Evolutionary conservation across 1,140 invertebrate species (phyloP).

Genomic region (Linepithema humile): DNA sequence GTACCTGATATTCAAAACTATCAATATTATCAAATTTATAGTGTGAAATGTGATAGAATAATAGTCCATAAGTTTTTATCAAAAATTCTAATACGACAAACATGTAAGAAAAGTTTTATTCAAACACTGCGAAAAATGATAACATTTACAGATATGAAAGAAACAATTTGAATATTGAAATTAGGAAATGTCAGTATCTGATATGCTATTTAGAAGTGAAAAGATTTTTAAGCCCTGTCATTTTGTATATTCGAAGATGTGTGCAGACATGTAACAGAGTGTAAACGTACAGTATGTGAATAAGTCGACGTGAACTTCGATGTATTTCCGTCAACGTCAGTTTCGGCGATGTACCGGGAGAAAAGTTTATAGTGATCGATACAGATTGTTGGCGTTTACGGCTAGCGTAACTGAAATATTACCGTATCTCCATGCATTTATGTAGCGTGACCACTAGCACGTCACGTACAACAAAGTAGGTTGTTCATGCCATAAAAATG

Average conservation of each 20-base stretch:
- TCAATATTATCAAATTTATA: not conserved
- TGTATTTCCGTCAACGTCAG: not conserved
- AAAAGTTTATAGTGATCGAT: conserved; percentile 41
- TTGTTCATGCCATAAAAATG: conserved; percentile 25
- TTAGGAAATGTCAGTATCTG: not conserved
- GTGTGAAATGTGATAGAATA: not conserved
- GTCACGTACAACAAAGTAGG: not conserved
- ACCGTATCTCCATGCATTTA: conserved; percentile 17
- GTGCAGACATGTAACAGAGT: not conserved
- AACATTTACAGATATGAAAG: not conserved
- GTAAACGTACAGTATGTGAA: conserved; percentile 19
- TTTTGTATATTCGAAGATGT: not conserved
- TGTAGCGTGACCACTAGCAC: not conserved
- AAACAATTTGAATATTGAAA: conserved; percentile 9
- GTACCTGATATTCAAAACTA: no score
- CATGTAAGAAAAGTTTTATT: not conserved
- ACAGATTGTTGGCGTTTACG: conserved; percentile 36
- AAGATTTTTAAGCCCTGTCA: not conserved
- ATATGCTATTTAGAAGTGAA: not conserved
- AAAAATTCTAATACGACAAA: not conserved
- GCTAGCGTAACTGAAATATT: conserved; percentile 31
- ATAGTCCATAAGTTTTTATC: not conserved
- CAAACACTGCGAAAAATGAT: not conserved
- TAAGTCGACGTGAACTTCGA: conserved; percentile 6
- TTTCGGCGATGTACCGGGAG: conserved; percentile 1